These are phyloP conservation scores for Dolichomitus sp. DNA, from an alignment of 2,888 invertebrate species.

Conservation along the genomic window DNA sequence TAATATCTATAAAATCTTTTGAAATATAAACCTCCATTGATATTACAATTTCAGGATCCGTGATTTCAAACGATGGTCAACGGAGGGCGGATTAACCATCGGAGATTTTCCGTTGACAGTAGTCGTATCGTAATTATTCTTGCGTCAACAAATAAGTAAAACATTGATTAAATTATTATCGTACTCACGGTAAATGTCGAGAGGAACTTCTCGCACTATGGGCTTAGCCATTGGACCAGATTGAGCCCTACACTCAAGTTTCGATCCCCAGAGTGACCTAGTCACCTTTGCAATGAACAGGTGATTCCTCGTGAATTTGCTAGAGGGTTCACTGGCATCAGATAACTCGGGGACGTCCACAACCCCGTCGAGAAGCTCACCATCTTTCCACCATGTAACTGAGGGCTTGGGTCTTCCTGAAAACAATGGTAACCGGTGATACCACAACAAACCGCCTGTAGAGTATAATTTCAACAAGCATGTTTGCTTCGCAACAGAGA, in stretches of 20 bases:
- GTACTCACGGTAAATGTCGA: constrained; percentile 90
- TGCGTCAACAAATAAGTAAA: neutral
- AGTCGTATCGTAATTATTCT: neutral
- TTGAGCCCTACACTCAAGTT: constrained; percentile 93
- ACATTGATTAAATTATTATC: neutral
- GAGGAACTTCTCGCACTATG: constrained; percentile 91
- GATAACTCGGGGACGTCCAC: constrained; percentile 88
- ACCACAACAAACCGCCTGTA: neutral
- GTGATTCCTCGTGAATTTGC: constrained; percentile 90
- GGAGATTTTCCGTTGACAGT: neutral
- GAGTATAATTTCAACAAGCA: neutral
- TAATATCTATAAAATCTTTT: constrained; percentile 55
- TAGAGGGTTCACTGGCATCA: constrained; percentile 87
- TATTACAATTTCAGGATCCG: no score
- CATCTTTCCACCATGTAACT: constrained; percentile 94
- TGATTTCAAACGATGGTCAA: no score
- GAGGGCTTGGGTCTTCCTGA: constrained; percentile 93
- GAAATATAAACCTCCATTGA: constrained; percentile 4
- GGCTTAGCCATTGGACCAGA: constrained; percentile 91
- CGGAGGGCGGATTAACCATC: no score
- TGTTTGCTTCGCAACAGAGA: neutral
- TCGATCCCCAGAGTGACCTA: constrained; percentile 91
- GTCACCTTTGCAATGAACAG: constrained; percentile 91
- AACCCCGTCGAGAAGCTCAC: constrained; percentile 91
- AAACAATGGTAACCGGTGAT: constrained; percentile 66